These are phyloP conservation scores for Orchestia grillus DNA, from an alignment of 1,140 invertebrate species.

Conservation along the genomic window DNA sequence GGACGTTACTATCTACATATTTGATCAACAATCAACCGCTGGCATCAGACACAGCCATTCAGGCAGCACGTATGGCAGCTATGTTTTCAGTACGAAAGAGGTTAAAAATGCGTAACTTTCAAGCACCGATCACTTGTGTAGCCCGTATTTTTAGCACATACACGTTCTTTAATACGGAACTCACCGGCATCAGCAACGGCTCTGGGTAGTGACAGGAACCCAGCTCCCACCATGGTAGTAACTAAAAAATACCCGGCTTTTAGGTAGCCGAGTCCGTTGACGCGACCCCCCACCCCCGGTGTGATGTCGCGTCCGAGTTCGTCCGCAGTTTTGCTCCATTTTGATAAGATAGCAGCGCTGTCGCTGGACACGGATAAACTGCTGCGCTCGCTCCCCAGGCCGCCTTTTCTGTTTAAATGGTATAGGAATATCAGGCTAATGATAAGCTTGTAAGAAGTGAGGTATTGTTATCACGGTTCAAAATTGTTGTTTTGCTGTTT, in stretches of 20 bases:
- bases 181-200: conserved; percentile 78
- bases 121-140: not conserved
- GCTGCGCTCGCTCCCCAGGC: not conserved
- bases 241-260: conserved; percentile 31
- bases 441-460: no score
- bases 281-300: not conserved
- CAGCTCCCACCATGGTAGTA: conserved; percentile 52
- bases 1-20: not conserved
- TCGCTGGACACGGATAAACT: not conserved
- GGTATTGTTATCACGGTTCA: not conserved
- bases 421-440: not conserved
- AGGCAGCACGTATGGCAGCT: not conserved
- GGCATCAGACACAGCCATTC: not conserved
- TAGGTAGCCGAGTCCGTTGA: conserved; percentile 19
- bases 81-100: not conserved
- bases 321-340: conserved; percentile 42
- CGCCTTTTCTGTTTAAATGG: not conserved
- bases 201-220: conserved; percentile 72
- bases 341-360: not conserved
- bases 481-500: not conserved
- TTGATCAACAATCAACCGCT: not conserved
- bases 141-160: no score
- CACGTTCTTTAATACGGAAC: conserved; percentile 62
- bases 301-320: not conserved
- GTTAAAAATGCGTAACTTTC: not conserved